Conservation (phyloP, 2,797 vertebrate genomes). For the Clarias platycephalus region DNA sequence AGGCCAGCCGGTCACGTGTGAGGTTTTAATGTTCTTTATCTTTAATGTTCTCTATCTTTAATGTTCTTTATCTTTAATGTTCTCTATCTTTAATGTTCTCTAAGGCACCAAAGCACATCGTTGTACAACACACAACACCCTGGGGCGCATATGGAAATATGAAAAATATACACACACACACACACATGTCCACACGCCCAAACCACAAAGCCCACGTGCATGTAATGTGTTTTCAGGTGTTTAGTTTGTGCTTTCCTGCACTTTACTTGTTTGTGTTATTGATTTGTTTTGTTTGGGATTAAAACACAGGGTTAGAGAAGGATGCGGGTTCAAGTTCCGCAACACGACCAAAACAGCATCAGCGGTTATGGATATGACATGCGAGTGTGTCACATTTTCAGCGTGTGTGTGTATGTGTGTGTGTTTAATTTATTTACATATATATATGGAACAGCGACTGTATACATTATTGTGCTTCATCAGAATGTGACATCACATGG, state of each 20-base stretch:
- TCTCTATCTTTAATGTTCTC: not conserved
- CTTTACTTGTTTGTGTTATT: not conserved
- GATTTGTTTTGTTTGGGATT: not conserved
- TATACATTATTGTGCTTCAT: not conserved
- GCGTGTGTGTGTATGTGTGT: not conserved
- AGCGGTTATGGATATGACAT: not conserved
- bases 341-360: not conserved
- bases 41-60: not conserved
- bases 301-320: not conserved
- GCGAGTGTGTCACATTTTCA: not conserved
- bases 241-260: not conserved
- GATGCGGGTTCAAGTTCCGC: constrained; percentile 2
- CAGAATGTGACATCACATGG: not conserved
- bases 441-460: not conserved
- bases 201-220: not conserved
- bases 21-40: not conserved
- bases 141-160: not conserved
- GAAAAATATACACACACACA: not conserved
- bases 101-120: not conserved
- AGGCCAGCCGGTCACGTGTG: not conserved
- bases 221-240: not conserved
- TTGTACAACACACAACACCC: not conserved
- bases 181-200: not conserved
- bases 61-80: no score
- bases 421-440: not conserved